Conservation (phyloP, 37 sponge, comb jelly and placozoan genomes). For the Theonella swinhoei region DNA sequence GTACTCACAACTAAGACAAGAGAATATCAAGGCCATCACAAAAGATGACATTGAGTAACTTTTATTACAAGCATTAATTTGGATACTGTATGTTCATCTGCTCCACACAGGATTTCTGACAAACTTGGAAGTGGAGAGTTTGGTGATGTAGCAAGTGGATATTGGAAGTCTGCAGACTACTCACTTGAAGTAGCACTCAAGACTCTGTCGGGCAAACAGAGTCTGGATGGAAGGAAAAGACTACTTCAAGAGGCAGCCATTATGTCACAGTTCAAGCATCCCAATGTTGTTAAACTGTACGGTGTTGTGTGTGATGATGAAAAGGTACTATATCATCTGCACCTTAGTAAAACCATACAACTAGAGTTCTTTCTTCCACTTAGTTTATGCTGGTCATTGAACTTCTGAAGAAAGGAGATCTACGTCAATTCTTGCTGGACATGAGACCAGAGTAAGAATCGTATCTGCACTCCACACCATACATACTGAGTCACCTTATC, state of each 20-base stretch:
- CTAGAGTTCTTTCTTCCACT: not conserved
- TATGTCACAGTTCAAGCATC: slow-evolving; percentile 59
- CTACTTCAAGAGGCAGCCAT: slow-evolving; percentile 61
- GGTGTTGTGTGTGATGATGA: slow-evolving; percentile 30
- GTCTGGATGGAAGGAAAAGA: not conserved
- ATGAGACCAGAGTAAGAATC: not conserved
- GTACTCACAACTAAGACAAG: not conserved
- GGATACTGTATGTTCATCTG: not conserved
- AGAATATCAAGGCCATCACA: not conserved
- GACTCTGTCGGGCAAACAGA: not conserved
- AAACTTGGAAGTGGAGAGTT: slow-evolving; percentile 52
- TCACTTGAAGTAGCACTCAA: slow-evolving; percentile 43
- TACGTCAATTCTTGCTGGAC: not conserved
- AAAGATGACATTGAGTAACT: not conserved
- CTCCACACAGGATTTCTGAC: not conserved
- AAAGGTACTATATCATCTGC: not conserved
- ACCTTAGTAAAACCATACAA: not conserved
- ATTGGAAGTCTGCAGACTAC: slow-evolving; percentile 12
- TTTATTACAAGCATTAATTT: not conserved
- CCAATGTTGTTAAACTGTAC: slow-evolving; percentile 46
- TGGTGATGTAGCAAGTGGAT: slow-evolving; percentile 34
- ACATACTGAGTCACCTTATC: not conserved
- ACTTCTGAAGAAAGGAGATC: not conserved
- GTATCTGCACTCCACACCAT: not conserved
- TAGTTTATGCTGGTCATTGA: not conserved